Percentiles rank a stretch among this genome's conserved stretches.
phyloP scores from a whole-genome alignment of 2,888 invertebrate species.

The Koerneria pararmatus region DNA sequence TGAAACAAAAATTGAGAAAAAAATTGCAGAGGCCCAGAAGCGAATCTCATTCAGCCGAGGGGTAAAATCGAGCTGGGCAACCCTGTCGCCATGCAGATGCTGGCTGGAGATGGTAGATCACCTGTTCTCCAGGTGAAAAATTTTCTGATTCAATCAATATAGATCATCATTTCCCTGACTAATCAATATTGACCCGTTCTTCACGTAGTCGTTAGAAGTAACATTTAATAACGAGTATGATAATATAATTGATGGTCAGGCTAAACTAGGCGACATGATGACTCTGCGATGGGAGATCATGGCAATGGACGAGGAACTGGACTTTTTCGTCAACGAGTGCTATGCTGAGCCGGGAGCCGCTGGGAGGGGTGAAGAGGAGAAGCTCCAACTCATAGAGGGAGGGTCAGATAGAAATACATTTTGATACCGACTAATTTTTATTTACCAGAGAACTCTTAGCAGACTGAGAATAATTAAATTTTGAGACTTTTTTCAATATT shows the following conservation, averaged over 20 bases:
- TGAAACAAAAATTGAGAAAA: background rate
- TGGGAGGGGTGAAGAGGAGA: conserved; percentile 38
- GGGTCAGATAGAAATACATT: no score
- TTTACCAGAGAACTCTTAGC: no score
- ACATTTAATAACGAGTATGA: background rate
- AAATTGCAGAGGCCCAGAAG: conserved; percentile 52
- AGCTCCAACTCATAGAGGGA: conserved; percentile 54
- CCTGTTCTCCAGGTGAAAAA: conserved; percentile 30
- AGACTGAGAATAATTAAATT: no score
- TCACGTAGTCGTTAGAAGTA: background rate
- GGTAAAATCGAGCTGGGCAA: conserved; percentile 60
- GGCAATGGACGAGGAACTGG: conserved; percentile 59
- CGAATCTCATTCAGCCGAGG: conserved; percentile 57
- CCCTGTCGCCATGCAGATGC: conserved; percentile 59
- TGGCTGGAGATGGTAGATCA: conserved; percentile 42
- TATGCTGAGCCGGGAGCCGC: conserved; percentile 54
- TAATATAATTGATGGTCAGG: conserved; percentile 35
- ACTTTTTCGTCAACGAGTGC: conserved; percentile 59
- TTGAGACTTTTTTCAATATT: no score
- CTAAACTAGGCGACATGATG: conserved; percentile 59
- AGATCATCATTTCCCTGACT: conserved; percentile 14
- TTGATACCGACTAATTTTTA: no score
- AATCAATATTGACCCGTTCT: no score
- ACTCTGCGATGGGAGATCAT: conserved; percentile 60
- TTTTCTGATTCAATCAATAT: background rate